Conservation (phyloP, 1,140 invertebrate genomes). For the Hormaphis cornu region DNA sequence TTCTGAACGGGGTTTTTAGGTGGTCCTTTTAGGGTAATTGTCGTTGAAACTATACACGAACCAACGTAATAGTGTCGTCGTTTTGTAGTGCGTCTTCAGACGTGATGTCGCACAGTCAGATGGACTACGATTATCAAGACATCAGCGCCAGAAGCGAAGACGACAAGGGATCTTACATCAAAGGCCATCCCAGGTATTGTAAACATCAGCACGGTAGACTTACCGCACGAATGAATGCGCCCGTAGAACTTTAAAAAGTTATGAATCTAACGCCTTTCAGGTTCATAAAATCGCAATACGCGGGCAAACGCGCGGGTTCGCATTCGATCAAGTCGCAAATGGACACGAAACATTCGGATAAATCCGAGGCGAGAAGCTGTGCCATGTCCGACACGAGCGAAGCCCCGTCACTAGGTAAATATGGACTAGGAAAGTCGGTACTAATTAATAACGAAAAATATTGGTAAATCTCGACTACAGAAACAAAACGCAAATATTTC, state of each 20-base stretch:
- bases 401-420: constrained; percentile 64
- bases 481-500: too few relatives aligned
- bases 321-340: constrained; percentile 78
- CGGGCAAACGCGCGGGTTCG: constrained; percentile 63
- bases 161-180: constrained; percentile 50
- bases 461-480: neutral
- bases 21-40: neutral
- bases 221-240: too few relatives aligned
- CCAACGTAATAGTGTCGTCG: neutral
- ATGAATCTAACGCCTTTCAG: constrained; percentile 34
- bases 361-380: constrained; percentile 73
- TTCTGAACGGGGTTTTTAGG: neutral
- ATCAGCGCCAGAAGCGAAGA: constrained; percentile 56
- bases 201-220: too few relatives aligned
- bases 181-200: constrained; percentile 53
- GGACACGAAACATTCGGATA: constrained; percentile 49
- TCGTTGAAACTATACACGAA: neutral
- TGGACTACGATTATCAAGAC: constrained; percentile 59
- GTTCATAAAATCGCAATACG: constrained; percentile 72
- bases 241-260: too few relatives aligned
- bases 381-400: constrained; percentile 90
- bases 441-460: neutral
- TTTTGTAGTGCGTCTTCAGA: constrained; percentile 39
- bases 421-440: neutral
- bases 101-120: constrained; percentile 39